Evolutionary conservation across 2,888 invertebrate species (phyloP).

Genomic region (Microctonus hyperodae): DNA sequence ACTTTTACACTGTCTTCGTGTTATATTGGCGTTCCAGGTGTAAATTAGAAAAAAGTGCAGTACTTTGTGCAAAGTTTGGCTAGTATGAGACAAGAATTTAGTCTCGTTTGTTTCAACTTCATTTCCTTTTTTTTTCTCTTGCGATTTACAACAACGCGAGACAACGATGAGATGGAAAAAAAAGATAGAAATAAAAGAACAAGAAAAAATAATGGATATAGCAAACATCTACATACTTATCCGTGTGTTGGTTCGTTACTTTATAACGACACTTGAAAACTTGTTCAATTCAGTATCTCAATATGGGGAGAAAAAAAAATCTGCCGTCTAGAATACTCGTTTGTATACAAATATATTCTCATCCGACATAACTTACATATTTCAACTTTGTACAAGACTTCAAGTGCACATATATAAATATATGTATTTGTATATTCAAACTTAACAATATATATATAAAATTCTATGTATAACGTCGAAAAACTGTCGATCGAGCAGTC

Average conservation of each 20-base stretch:
- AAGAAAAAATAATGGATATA: constrained; percentile 18
- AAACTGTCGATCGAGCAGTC: constrained; percentile 11
- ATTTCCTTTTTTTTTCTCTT: not conserved
- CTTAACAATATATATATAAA: not conserved
- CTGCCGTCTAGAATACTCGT: not conserved
- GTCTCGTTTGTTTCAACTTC: constrained; percentile 6
- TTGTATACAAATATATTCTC: not conserved
- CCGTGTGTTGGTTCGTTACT: constrained; percentile 35
- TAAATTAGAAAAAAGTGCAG: constrained; percentile 50
- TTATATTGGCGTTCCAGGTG: constrained; percentile 42
- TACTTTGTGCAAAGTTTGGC: constrained; percentile 34
- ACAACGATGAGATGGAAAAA: constrained; percentile 13
- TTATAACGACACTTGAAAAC: constrained; percentile 51
- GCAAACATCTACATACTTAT: not conserved
- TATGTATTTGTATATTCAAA: not conserved
- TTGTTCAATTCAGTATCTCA: constrained; percentile 31
- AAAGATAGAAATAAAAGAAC: constrained; percentile 21
- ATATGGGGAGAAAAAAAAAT: not conserved
- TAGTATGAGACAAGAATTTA: constrained; percentile 26
- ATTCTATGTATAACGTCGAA: not conserved
- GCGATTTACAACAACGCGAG: not conserved
- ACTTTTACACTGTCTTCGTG: constrained; percentile 33
- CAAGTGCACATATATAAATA: not conserved
- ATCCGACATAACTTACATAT: constrained; percentile 1
- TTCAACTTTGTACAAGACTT: constrained; percentile 6